Conservation (phyloP, 2,797 vertebrate species). For the Gouania willdenowi region DNA sequence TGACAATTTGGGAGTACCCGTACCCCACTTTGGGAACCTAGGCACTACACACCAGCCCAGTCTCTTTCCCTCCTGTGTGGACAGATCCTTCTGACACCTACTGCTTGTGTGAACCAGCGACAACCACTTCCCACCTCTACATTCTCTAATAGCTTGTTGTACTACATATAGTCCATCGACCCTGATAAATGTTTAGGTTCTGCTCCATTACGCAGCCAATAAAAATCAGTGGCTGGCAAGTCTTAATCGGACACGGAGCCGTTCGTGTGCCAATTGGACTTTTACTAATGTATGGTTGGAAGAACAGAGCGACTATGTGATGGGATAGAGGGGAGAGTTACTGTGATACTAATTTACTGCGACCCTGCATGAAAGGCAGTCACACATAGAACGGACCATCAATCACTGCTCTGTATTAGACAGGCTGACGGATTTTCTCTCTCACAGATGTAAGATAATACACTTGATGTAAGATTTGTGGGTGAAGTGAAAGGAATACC, state of each 20-base stretch:
- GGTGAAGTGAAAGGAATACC: slow-evolving; percentile 20
- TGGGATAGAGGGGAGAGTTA: slow-evolving; percentile 27
- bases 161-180: slow-evolving; percentile 63
- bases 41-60: no score
- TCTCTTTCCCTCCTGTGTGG: slow-evolving; percentile 39
- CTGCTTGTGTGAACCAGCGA: slow-evolving; percentile 32
- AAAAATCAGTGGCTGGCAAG: slow-evolving; percentile 71
- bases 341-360: slow-evolving; percentile 34
- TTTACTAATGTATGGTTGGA: slow-evolving; percentile 22
- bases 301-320: slow-evolving; percentile 25
- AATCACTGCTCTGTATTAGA: slow-evolving; percentile 27
- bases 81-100: slow-evolving; percentile 37
- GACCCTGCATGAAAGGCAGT: slow-evolving; percentile 28
- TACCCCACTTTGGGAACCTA: no score
- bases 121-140: slow-evolving; percentile 31
- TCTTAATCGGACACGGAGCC: slow-evolving; percentile 66
- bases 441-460: slow-evolving; percentile 30
- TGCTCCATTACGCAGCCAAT: slow-evolving; percentile 76
- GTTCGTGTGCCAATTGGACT: slow-evolving; percentile 54
- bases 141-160: slow-evolving; percentile 62
- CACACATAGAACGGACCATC: slow-evolving; percentile 21
- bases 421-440: no score
- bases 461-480: slow-evolving; percentile 23
- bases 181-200: slow-evolving; percentile 79
- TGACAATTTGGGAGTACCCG: no score